phyloP scores from a whole-genome alignment of 2,888 invertebrate species.

The Eupithecia subfuscata region DNA sequence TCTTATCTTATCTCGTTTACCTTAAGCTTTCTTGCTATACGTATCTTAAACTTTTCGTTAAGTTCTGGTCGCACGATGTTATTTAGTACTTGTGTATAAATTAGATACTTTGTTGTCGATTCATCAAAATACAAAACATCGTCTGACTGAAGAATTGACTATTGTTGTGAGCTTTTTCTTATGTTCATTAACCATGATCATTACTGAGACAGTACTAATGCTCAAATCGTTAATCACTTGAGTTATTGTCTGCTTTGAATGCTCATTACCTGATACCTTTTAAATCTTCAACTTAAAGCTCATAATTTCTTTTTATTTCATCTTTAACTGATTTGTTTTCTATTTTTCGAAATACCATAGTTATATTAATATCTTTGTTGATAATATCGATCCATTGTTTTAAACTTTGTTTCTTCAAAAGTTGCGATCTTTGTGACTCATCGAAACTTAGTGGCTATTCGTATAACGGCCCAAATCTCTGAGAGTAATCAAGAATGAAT shows the following conservation, averaged over 20 bases:
- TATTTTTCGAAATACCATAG: neutral
- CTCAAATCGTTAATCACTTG: slow-evolving; percentile 45
- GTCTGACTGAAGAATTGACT: slow-evolving; percentile 29
- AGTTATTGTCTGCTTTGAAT: slow-evolving; percentile 42
- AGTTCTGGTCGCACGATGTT: slow-evolving; percentile 28
- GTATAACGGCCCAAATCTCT: slow-evolving; percentile 49
- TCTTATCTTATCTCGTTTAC: slow-evolving; percentile 34
- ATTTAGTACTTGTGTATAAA: slow-evolving; percentile 10
- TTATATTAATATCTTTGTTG: slow-evolving; percentile 33
- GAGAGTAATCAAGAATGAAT: slow-evolving; percentile 59
- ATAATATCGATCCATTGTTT: slow-evolving; percentile 56
- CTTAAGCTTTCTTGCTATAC: slow-evolving; percentile 29
- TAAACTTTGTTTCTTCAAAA: slow-evolving; percentile 42
- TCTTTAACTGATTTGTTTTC: neutral
- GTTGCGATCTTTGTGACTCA: slow-evolving; percentile 43
- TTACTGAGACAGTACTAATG: slow-evolving; percentile 40
- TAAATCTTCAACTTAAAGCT: neutral
- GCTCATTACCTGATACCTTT: slow-evolving; percentile 32
- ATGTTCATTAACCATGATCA: slow-evolving; percentile 39
- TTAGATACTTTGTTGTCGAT: slow-evolving; percentile 21
- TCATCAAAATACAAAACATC: slow-evolving; percentile 31
- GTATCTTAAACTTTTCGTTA: slow-evolving; percentile 25
- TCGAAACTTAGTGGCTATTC: slow-evolving; percentile 47
- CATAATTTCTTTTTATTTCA: neutral
- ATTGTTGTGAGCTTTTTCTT: slow-evolving; percentile 40